These are phyloP conservation scores for Ptyas mucosa DNA, from an alignment of 2,113 vertebrate genomes.

Conservation along the genomic window DNA sequence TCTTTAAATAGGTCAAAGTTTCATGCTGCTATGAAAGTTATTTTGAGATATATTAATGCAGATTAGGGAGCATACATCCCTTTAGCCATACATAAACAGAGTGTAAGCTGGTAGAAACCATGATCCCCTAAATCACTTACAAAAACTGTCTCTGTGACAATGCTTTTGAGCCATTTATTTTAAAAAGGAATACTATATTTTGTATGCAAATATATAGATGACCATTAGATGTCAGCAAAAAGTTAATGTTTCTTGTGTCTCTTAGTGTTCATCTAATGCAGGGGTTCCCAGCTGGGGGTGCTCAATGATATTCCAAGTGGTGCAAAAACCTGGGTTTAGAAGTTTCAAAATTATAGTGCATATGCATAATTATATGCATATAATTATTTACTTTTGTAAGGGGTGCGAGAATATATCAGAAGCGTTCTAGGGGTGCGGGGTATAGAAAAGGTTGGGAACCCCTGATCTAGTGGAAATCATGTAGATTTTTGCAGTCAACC, in stretches of 20 bases:
- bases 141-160: background rate
- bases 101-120: background rate
- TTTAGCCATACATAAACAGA: background rate
- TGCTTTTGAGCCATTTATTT: background rate
- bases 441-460: no score
- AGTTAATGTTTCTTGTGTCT: background rate
- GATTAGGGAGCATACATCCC: background rate
- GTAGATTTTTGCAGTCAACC: background rate
- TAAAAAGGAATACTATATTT: background rate
- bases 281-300: no score
- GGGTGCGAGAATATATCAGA: no score
- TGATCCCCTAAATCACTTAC: background rate
- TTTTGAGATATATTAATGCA: background rate
- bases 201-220: background rate
- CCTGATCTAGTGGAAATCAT: background rate
- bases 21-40: background rate
- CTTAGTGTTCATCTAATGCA: background rate
- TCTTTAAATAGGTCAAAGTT: background rate
- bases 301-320: no score
- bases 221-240: background rate
- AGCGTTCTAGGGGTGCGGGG: no score
- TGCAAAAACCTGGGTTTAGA: no score
- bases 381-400: no score
- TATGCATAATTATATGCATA: no score
- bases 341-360: no score